Base-by-base conservation (phyloP, 2,797 vertebrate genomes). In the Petrocephalus schoutedeni region DNA sequence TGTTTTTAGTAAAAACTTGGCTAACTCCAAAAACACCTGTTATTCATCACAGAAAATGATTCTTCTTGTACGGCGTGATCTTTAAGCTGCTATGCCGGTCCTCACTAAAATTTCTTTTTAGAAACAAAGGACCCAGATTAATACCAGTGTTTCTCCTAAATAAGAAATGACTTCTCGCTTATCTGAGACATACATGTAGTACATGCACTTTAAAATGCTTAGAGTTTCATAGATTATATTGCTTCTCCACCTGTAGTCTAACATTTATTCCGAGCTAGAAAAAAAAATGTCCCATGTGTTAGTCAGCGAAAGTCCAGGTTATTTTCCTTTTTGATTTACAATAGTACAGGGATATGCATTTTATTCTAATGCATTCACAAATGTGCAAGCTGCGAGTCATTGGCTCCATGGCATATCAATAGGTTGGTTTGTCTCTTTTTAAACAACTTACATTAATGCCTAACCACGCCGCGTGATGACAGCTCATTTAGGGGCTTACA, bases 201-300 rank as follows among this genome's bases (percentile, higher is more conserved):
- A 61, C 87, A 58, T 58, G 19, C n/a, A 88, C 36, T 86, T 74
- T 58, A 84, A 88, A 61, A 77, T 77, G 87, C 56, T 88, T 49
- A 67, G 61, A 86, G n/a, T 64, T 58, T 51, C 19, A 67, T 51
- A 32, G 59, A 87, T 67, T 87, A 87, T 87, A 87, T 87, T 87
- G 59, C 86, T 87, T 87, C 86, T 87, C 86, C 41, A 87, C 41
- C 59, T 67, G 10, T 67, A 67, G 36, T 61, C 85, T 64, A 45
- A 67, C 45, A 64, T 23, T 87, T 59, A 32, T 59, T 49, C 57
- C 7, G 32, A n/a, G 59, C 56, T 36, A 86, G 54, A 86, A 86
- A 45, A 45, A 28, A 59, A 61, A 41, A 61, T 58, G 54, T 86
- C 28, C 19, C 56, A 36, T 45, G 8, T 41, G 14, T 86, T 45